Base-by-base conservation (phyloP, 1,140 invertebrate genomes). In the Brachionus rotundiformis region DNA sequence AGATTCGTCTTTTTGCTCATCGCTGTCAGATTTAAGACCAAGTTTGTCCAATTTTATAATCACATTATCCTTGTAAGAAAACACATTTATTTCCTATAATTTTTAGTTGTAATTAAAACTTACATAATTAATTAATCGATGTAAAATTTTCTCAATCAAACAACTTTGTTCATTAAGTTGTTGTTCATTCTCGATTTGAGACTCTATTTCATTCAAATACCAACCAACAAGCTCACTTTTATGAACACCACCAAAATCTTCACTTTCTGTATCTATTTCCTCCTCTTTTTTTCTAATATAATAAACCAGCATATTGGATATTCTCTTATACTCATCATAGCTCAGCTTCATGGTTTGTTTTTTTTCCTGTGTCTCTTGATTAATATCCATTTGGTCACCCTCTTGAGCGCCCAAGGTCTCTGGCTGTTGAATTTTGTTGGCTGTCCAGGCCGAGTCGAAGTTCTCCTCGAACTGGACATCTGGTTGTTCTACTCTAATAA, bases 401-500 rank as follows among this genome's bases (percentile, higher is more conserved):
- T 73, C 83, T 49, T 65, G 71, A 31, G 61, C 25, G 1, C 68
- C 68, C 36, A 73, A 44, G 27, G 68, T 73, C 36, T 73, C 68
- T 25, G 68, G 68, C 25, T 73, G 68, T 33, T 63, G 76, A 77
- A 36, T 83, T 36, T 83, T 73, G 25, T 68, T 75, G 8, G 73
- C 29, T 10, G 23, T 39, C 25, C 33, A 71, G 8, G 75, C 44
- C n/a, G 75, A 39, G 25, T 71, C 36, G 4, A 59, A 73, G 31
- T 44, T 63, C 29, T 80, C 80, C 2, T 86, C 84, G 23, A 99
- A 89, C 86, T 96, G 92, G 68, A 99, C 94, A 86, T 99, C 97
- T 0, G 96, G 95, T 84, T 98, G 95, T 86, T 98, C 96, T 4
- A 99, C 95, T 47, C 95, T 91, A 75, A 99, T 95, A 83, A 99